Evolutionary conservation across 1,140 invertebrate species (phyloP).

Genomic region (Limonius californicus): DNA sequence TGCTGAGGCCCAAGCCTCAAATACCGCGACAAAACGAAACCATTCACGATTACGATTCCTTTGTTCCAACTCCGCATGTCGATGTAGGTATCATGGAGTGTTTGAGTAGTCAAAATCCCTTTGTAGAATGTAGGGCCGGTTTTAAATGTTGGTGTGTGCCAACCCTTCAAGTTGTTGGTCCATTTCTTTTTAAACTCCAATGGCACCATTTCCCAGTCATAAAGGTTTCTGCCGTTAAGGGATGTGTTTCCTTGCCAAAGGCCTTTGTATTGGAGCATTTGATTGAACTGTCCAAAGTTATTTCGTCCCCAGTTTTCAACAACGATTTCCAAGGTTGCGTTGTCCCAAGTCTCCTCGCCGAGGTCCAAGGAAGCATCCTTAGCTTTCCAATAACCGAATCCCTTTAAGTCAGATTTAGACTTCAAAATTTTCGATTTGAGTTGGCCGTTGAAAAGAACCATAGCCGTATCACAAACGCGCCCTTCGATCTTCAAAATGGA

Average conservation of each 20-base stretch:
- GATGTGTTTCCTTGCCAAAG: constrained; percentile 47
- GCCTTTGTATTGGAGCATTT: constrained; percentile 53
- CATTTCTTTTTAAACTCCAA: constrained; percentile 52
- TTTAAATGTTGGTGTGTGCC: constrained; percentile 8
- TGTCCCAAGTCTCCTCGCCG: constrained; percentile 22
- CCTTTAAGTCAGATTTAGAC: not conserved
- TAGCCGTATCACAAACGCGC: constrained; percentile 52
- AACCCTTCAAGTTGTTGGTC: constrained; percentile 34
- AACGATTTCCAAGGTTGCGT: constrained; percentile 52
- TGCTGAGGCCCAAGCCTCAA: constrained; percentile 54
- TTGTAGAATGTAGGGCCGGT: constrained; percentile 30
- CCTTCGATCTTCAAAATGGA: constrained; percentile 48
- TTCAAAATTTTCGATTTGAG: constrained; percentile 39
- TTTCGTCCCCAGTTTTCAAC: constrained; percentile 59
- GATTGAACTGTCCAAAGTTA: constrained; percentile 49
- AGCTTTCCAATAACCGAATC: constrained; percentile 50
- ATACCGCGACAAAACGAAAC: constrained; percentile 61
- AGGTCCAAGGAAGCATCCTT: constrained; percentile 40
- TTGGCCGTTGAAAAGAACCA: constrained; percentile 50
- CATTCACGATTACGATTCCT: constrained; percentile 62
- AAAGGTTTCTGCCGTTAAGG: constrained; percentile 45
- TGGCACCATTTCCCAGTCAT: constrained; percentile 51
- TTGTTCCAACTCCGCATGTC: constrained; percentile 51
- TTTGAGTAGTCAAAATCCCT: constrained; percentile 21
- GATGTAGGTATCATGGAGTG: constrained; percentile 41